Percentiles rank a stretch among this genome's conserved stretches.
phyloP scores from a whole-genome alignment of 2,888 invertebrate genomes.

The Nycteola revayana region DNA sequence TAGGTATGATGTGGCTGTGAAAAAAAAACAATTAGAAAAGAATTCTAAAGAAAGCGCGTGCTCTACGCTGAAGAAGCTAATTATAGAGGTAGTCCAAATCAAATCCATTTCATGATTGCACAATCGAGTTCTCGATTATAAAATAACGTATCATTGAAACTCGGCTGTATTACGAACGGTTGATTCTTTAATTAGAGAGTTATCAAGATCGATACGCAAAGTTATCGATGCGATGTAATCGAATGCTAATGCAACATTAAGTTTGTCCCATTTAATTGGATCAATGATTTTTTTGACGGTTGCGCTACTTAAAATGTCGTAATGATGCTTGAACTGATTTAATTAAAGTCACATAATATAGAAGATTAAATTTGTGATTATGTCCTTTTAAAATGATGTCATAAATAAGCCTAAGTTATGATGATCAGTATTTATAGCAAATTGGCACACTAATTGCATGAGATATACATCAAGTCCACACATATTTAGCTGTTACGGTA shows the following conservation, averaged over 20 bases:
- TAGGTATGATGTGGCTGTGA: slow-evolving; percentile 36
- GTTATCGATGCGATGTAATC: slow-evolving; percentile 59
- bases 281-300: slow-evolving; percentile 29
- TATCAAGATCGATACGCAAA: slow-evolving; percentile 64
- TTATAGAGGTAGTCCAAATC: slow-evolving; percentile 69
- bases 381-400: too few relatives aligned
- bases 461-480: too few relatives aligned
- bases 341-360: slow-evolving; percentile 5
- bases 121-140: slow-evolving; percentile 68
- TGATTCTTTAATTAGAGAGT: slow-evolving; percentile 65
- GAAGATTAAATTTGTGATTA: too few relatives aligned
- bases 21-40: slow-evolving; percentile 46
- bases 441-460: too few relatives aligned
- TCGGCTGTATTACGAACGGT: slow-evolving; percentile 34
- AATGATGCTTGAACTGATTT: slow-evolving; percentile 11
- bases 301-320: slow-evolving; percentile 11
- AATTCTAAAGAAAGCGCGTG: slow-evolving; percentile 53
- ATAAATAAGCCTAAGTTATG: too few relatives aligned
- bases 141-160: slow-evolving; percentile 57
- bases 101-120: slow-evolving; percentile 71
- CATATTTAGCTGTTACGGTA: too few relatives aligned
- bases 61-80: slow-evolving; percentile 63
- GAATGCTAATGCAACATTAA: slow-evolving; percentile 55
- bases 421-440: too few relatives aligned
- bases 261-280: slow-evolving; percentile 44